phyloP scores from a whole-genome alignment of 2,113 vertebrate genomes.

The Takifugu flavidus region DNA sequence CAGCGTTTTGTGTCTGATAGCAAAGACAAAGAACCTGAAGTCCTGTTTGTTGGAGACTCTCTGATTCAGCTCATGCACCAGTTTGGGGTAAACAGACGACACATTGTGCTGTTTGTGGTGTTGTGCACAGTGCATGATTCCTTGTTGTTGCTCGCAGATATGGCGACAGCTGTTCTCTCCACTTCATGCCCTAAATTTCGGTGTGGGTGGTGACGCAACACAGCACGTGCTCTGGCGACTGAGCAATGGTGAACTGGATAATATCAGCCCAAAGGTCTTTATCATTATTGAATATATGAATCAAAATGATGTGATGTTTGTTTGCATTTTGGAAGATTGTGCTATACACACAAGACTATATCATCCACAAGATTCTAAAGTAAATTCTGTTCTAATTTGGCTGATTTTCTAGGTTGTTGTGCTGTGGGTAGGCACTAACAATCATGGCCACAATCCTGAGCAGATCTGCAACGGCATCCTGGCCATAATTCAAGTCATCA shows the following conservation, averaged over 20 bases:
- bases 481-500: conserved; percentile 80
- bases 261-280: conserved; percentile 87
- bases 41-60: conserved; percentile 87
- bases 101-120: neutral
- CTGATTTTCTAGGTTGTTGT: conserved; percentile 79
- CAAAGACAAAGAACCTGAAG: conserved; percentile 88
- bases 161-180: conserved; percentile 90
- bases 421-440: conserved; percentile 89
- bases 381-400: conserved; percentile 4
- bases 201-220: conserved; percentile 84
- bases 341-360: neutral
- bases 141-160: conserved; percentile 69
- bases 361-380: no score
- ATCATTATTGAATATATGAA: conserved; percentile 29
- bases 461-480: conserved; percentile 83
- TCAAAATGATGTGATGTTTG: conserved; percentile 4
- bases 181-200: conserved; percentile 88
- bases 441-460: conserved; percentile 82
- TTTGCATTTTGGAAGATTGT: conserved; percentile 7
- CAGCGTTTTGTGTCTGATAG: conserved; percentile 85
- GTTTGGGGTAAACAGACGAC: conserved; percentile 77
- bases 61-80: conserved; percentile 86
- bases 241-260: conserved; percentile 84
- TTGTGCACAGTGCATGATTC: neutral
- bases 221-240: conserved; percentile 91